Conservation (phyloP, 2,113 vertebrate genomes). For the Thamnaconus septentrionalis region DNA sequence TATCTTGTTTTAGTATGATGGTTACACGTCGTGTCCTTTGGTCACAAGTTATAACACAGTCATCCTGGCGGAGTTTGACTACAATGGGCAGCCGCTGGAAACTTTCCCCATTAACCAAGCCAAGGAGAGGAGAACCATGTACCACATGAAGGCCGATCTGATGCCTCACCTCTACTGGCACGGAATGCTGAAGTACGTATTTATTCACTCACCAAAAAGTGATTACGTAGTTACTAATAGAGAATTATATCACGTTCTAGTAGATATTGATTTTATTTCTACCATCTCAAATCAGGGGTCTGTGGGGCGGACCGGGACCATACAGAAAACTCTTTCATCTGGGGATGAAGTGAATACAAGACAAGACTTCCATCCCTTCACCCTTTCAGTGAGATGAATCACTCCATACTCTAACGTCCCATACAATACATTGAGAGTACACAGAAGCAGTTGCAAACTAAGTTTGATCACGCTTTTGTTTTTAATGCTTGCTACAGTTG, state of each 20-base stretch:
- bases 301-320: slow-evolving; percentile 93
- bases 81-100: slow-evolving; percentile 85
- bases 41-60: slow-evolving; percentile 91
- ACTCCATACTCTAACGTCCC: too few species aligned
- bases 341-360: slow-evolving; percentile 81
- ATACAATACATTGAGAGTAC: too few species aligned
- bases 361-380: neutral
- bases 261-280: slow-evolving; percentile 2
- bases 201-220: neutral
- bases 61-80: slow-evolving; percentile 95
- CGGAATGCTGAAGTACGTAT: slow-evolving; percentile 85
- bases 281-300: slow-evolving; percentile 77
- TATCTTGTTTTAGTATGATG: slow-evolving; percentile 83
- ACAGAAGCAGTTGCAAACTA: too few species aligned
- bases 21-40: slow-evolving; percentile 94
- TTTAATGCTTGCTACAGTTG: too few species aligned
- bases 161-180: slow-evolving; percentile 97
- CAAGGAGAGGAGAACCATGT: slow-evolving; percentile 90
- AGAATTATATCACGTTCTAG: neutral
- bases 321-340: slow-evolving; percentile 89
- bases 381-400: too few species aligned
- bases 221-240: neutral
- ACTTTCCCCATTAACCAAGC: slow-evolving; percentile 95
- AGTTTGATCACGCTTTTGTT: too few species aligned
- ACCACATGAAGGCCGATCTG: slow-evolving; percentile 91